Evolutionary conservation across 2,797 vertebrate genomes (phyloP), one percentile per base, ranked within the genome.

Genomic region (Eupleurogrammus muticus): DNA sequence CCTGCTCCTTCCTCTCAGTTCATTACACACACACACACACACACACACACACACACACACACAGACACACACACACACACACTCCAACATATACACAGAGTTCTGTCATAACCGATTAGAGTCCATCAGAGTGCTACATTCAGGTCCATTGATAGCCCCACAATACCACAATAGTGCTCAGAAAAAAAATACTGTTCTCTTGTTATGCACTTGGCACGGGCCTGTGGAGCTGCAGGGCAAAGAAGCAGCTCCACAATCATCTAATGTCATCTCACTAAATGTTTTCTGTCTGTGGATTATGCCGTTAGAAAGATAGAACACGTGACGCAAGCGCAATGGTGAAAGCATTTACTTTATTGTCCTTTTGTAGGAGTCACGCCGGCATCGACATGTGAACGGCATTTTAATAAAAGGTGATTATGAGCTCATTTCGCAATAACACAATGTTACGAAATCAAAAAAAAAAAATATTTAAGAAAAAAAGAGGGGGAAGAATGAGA

Each of bases 81-180:
- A 66, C 69, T 70, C 74, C 78, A 67, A 66, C 36, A 66, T 53
- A 72, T 59, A 75, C 75, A 78, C 73, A 83, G 1, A 66, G 47
- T 70, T 76, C 75, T 89, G 88, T 91, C 88, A 88, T 73, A 83
- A 83, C 70, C 47, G 38, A 87, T 90, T 90, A 90, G 83, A 62
- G 68, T 57, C 83, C 80, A 75, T 75, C 74, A 68, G 35, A 84
- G 73, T 46, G 49, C 52, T 65, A 62, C 80, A 79, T 76, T 88
- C 72, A 67, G 65, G 78, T 70, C 61, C 75, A 70, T 70, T 87
- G 77, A 84, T 69, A 70, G 71, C 34, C 11, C 46, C 9, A 86
- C 75, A 88, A 72, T 76, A 74, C 69, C 17, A 8, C 66, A 80
- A 68, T 74, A 74, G 76, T 56, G 66, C 57, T 68, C 70, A 62